Conservation (phyloP, 2,113 vertebrate species). For the Amphiprion ocellaris region DNA sequence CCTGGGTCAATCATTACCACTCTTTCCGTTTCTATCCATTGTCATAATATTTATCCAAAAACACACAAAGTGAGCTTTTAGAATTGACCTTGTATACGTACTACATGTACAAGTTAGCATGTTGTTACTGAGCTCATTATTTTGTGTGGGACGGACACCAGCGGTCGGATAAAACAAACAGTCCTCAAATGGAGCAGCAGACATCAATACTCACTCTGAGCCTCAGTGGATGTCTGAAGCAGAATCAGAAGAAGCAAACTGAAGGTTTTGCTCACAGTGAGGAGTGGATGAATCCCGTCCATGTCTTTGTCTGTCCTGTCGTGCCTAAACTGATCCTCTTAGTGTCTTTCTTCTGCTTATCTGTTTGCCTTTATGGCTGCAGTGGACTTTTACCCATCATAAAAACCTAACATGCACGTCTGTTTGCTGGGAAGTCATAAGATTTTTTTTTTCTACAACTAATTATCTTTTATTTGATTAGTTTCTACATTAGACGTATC, state of each 20-base stretch:
- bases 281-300: conserved; percentile 53
- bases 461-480: neutral
- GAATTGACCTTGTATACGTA: neutral
- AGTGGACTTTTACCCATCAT: conserved; percentile 80
- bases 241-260: conserved; percentile 56
- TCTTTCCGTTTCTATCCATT: neutral
- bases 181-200: neutral
- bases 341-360: conserved; percentile 54
- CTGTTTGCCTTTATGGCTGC: conserved; percentile 66
- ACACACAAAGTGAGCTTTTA: neutral
- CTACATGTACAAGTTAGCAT: neutral
- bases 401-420: conserved; percentile 47
- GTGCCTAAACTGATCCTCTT: neutral
- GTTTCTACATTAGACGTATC: neutral
- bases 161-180: neutral
- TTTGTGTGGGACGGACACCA: neutral
- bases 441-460: neutral
- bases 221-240: conserved; percentile 26
- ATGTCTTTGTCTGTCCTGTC: conserved; percentile 47
- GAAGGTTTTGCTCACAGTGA: conserved; percentile 23
- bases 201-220: conserved; percentile 30
- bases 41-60: neutral
- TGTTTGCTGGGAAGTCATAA: conserved; percentile 47
- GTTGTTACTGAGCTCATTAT: neutral
- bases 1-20: no score